Evolutionary conservation across 2,888 invertebrate species (phyloP).

Genomic region (Caenorhabditis sp.): DNA sequence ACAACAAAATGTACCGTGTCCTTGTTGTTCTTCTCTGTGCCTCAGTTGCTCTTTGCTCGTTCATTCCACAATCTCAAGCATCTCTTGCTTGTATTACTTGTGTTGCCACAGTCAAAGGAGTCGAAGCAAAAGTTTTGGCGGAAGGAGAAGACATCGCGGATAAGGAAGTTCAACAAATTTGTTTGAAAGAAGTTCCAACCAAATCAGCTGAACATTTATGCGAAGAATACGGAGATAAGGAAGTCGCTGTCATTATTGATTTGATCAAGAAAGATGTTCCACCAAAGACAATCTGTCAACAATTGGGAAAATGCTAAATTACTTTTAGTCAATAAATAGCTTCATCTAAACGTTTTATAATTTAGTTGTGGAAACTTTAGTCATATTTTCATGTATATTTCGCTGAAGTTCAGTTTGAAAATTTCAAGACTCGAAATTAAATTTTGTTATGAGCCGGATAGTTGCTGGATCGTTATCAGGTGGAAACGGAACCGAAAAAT

Average conservation of each 20-base stretch:
- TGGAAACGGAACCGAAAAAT: too few relatives aligned
- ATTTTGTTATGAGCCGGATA: too few relatives aligned
- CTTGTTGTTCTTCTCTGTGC: constrained; percentile 7
- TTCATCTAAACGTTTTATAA: neutral
- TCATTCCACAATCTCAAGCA: constrained; percentile 26
- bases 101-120: constrained; percentile 37
- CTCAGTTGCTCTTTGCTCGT: constrained; percentile 9
- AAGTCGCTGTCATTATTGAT: constrained; percentile 25
- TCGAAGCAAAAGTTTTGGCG: constrained; percentile 19
- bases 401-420: too few relatives aligned
- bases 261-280: constrained; percentile 30
- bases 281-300: constrained; percentile 39
- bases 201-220: constrained; percentile 30
- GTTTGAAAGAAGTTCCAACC: constrained; percentile 32
- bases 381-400: too few relatives aligned
- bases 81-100: constrained; percentile 35
- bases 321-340: too few relatives aligned
- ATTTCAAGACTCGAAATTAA: too few relatives aligned
- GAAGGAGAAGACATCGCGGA: constrained; percentile 33
- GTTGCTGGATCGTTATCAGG: too few relatives aligned
- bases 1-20: constrained; percentile 6
- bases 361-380: neutral
- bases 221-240: constrained; percentile 36
- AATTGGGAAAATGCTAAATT: constrained; percentile 30
- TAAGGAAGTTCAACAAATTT: constrained; percentile 9